Evolutionary conservation across 2,113 vertebrate genomes (phyloP).

Genomic region (Theristicus caerulescens): DNA sequence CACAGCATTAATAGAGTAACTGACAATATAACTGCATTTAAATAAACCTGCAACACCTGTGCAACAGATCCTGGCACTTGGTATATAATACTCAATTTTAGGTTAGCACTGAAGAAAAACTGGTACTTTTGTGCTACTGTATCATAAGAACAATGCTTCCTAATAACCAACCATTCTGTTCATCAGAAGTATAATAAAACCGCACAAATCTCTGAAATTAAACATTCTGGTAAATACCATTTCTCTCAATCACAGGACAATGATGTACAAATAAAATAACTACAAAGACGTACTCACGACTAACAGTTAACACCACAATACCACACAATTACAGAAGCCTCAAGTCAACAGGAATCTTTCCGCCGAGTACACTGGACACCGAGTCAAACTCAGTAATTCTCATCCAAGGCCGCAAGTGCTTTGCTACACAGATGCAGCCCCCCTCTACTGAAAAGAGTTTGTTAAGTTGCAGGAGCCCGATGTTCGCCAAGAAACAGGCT

Average conservation of each 20-base stretch:
- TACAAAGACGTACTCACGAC: background rate
- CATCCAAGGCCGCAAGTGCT: background rate
- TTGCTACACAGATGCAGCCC: rapidly evolving
- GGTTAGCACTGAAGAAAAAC: background rate
- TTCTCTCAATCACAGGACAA: background rate
- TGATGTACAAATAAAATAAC: background rate
- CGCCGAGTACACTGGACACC: rapidly evolving
- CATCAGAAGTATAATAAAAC: background rate
- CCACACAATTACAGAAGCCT: rapidly evolving
- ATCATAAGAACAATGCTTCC: background rate
- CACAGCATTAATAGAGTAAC: background rate
- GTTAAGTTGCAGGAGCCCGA: rapidly evolving
- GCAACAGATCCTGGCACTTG: background rate
- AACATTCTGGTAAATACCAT: background rate
- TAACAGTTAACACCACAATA: background rate
- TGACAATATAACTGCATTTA: background rate
- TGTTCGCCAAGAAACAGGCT: background rate
- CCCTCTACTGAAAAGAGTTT: no score
- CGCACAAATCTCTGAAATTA: background rate
- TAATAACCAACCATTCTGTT: background rate
- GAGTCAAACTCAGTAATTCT: background rate
- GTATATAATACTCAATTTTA: rapidly evolving
- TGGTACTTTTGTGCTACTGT: rapidly evolving
- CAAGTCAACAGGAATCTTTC: background rate
- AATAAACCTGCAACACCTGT: background rate